A percentile compares a stretch with the other conserved stretches of the same genome.
phyloP scores from a whole-genome alignment of 2,888 invertebrate genomes.

The Polietes domitor region DNA sequence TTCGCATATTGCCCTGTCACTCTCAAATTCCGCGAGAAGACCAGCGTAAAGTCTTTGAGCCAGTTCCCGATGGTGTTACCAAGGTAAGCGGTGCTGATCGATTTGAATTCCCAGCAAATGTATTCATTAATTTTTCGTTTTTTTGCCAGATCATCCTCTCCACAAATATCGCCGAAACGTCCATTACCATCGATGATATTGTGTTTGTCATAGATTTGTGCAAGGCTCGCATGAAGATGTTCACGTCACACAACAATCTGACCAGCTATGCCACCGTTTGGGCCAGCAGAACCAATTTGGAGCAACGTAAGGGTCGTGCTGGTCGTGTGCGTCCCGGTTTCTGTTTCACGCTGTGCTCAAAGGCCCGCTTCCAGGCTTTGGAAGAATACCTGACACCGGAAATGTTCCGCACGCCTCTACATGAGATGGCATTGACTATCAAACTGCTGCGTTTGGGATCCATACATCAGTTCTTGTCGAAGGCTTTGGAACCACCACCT shows the following conservation, averaged over 20 bases:
- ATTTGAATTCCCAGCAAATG: conserved; percentile 15
- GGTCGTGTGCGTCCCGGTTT: conserved; percentile 97
- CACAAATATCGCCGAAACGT: conserved; percentile 99
- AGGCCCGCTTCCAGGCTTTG: conserved; percentile 86
- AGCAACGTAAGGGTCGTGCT: conserved; percentile 93
- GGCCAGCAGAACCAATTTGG: conserved; percentile 96
- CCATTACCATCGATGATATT: conserved; percentile 98
- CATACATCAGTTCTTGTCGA: conserved; percentile 96
- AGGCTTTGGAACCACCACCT: conserved; percentile 97
- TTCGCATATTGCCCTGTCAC: conserved; percentile 95
- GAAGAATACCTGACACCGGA: conserved; percentile 97
- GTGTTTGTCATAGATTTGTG: conserved; percentile 98
- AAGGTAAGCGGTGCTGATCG: conserved; percentile 84
- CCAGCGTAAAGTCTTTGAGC: conserved; percentile 95
- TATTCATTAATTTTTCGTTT: conserved; percentile 12
- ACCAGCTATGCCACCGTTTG: conserved; percentile 98
- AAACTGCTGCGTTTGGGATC: conserved; percentile 93
- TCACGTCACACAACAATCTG: conserved; percentile 99
- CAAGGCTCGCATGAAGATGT: conserved; percentile 98
- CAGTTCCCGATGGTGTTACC: conserved; percentile 90
- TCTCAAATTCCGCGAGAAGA: conserved; percentile 98
- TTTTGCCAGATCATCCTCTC: conserved; percentile 94
- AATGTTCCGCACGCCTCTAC: conserved; percentile 98
- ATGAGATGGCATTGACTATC: conserved; percentile 95
- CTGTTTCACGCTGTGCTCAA: conserved; percentile 95